Conservation (phyloP, 2,113 vertebrate genomes). For the Chrysemys picta region DNA sequence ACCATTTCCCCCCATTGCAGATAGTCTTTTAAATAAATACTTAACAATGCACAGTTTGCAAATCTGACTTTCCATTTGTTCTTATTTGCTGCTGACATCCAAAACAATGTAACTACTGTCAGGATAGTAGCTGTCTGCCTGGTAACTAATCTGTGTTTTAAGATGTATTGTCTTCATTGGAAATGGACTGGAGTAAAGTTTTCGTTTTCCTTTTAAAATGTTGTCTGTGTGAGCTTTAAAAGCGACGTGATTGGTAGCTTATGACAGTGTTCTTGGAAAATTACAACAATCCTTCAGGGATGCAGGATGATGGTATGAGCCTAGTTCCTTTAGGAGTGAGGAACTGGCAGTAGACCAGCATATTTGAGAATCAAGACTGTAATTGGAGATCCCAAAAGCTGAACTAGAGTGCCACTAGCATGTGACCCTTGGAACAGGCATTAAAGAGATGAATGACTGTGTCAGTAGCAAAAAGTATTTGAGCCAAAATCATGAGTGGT, state of each 20-base stretch:
- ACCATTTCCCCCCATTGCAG: background rate
- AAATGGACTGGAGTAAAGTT: background rate
- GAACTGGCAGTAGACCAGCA: conserved; percentile 37
- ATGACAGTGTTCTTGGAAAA: background rate
- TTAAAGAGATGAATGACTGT: conserved; percentile 59
- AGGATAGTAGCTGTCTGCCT: background rate
- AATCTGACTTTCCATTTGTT: background rate
- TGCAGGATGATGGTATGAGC: background rate
- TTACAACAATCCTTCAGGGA: background rate
- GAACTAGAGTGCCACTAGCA: conserved; percentile 57
- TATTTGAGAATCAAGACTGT: conserved; percentile 57
- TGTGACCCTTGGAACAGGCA: conserved; percentile 64
- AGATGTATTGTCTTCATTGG: background rate
- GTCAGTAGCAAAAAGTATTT: conserved; percentile 32
- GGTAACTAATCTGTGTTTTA: background rate
- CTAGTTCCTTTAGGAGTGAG: conserved; percentile 31
- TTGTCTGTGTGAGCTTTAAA: background rate
- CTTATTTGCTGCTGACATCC: background rate
- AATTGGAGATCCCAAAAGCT: conserved; percentile 61
- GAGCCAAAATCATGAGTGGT: background rate
- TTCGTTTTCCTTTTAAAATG: background rate
- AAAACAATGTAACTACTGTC: background rate
- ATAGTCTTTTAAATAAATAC: background rate
- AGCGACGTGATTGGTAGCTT: background rate
- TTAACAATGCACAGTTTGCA: background rate